A percentile compares a stretch with the other conserved stretches of the same genome.
These are phyloP conservation scores for Meliscaeva auricollis DNA, from an alignment of 2,888 invertebrate species.

Conservation along the genomic window DNA sequence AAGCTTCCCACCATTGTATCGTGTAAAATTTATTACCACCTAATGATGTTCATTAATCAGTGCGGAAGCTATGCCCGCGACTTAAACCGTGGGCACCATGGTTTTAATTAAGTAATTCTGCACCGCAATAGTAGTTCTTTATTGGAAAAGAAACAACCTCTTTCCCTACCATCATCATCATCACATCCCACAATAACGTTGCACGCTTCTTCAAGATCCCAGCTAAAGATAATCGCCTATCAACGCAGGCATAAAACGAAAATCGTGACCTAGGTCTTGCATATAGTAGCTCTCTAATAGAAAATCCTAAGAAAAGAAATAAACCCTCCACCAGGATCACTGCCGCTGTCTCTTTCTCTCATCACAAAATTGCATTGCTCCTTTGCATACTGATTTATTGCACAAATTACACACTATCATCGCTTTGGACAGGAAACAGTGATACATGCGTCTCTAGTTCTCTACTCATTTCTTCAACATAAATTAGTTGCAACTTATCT, in stretches of 20 bases:
- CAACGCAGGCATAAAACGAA: slow-evolving; percentile 39
- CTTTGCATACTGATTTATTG: slow-evolving; percentile 67
- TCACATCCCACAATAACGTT: slow-evolving; percentile 13
- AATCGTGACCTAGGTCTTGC: slow-evolving; percentile 56
- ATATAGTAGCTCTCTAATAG: neutral
- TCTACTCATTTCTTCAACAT: slow-evolving; percentile 54
- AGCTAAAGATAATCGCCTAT: slow-evolving; percentile 34
- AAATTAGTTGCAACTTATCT: slow-evolving; percentile 68
- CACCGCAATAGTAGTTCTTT: slow-evolving; percentile 59
- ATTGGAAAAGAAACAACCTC: neutral
- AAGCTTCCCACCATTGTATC: slow-evolving; percentile 76
- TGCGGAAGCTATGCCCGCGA: slow-evolving; percentile 57
- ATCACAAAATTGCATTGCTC: neutral
- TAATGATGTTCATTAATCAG: slow-evolving; percentile 78
- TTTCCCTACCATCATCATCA: too few relatives aligned
- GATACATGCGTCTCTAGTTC: slow-evolving; percentile 64
- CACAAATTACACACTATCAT: slow-evolving; percentile 70
- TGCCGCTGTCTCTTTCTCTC: neutral
- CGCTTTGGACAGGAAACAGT: slow-evolving; percentile 65
- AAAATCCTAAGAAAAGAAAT: slow-evolving; percentile 17
- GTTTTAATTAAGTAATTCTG: slow-evolving; percentile 83
- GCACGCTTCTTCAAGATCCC: slow-evolving; percentile 41
- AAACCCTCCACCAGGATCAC: slow-evolving; percentile 9
- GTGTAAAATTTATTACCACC: slow-evolving; percentile 81
- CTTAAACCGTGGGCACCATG: slow-evolving; percentile 78